phyloP scores from a whole-genome alignment of 2,113 vertebrate species.

The Chaetorhynchus papuensis region DNA sequence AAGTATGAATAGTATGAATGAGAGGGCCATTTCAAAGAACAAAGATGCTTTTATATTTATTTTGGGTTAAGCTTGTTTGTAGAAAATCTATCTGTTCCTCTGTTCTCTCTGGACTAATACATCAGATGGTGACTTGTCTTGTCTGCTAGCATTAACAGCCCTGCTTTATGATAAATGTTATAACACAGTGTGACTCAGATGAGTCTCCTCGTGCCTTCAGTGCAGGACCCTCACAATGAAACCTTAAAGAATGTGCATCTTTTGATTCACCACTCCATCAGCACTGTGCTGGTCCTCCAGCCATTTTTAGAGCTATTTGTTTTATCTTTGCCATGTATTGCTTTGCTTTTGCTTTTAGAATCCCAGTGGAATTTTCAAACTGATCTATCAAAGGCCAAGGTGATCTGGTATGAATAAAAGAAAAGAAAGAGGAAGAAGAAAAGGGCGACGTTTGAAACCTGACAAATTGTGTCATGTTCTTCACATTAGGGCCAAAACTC shows the following conservation, averaged over 20 bases:
- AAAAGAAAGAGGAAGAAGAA: neutral
- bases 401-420: neutral
- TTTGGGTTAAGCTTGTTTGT: neutral
- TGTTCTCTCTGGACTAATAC: slow-evolving; percentile 6
- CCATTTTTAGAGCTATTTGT: neutral
- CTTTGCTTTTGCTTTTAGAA: neutral
- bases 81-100: slow-evolving; percentile 17
- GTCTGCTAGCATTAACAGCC: neutral
- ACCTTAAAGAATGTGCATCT: neutral
- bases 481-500: neutral
- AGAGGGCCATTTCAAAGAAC: neutral
- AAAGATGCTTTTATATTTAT: slow-evolving; percentile 30
- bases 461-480: neutral
- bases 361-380: neutral
- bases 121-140: neutral
- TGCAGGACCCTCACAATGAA: neutral
- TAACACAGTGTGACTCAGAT: neutral
- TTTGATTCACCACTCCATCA: neutral
- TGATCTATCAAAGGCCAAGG: neutral
- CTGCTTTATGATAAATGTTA: slow-evolving; percentile 17
- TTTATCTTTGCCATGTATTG: neutral
- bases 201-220: neutral
- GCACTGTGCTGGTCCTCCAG: neutral
- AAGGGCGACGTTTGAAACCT: neutral
- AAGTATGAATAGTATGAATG: neutral